Evolutionary conservation across 1,140 invertebrate species (phyloP).

Genomic region (Cecropterus lyciades): DNA sequence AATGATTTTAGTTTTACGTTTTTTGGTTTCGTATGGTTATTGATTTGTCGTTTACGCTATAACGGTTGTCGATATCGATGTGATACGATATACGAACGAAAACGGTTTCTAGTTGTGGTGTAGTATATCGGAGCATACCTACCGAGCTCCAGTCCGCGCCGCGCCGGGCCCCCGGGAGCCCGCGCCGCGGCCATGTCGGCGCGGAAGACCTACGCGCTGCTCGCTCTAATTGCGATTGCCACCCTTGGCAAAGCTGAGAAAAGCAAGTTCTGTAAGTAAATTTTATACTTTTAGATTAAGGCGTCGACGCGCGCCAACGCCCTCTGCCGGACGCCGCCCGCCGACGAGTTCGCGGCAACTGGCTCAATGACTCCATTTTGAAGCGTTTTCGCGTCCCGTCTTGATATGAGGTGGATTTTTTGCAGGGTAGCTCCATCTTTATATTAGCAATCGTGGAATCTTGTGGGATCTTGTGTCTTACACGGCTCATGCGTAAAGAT

Average conservation of each 20-base stretch:
- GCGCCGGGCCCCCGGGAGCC: conserved; percentile 67
- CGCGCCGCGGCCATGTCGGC: conserved; percentile 73
- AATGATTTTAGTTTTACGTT: no score
- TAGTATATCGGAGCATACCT: no score
- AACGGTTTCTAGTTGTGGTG: no score
- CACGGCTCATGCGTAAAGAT: not conserved
- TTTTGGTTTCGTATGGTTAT: no score
- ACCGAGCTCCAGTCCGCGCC: conserved; percentile 60
- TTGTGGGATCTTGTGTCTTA: not conserved
- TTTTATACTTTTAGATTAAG: conserved; percentile 2
- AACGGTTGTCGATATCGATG: no score
- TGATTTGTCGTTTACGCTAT: no score
- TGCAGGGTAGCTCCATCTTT: not conserved
- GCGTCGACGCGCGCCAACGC: conserved; percentile 24
- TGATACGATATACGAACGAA: no score
- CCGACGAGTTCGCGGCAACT: conserved; percentile 49
- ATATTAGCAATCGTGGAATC: not conserved
- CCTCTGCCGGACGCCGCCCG: conserved; percentile 45
- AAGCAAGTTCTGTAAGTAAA: conserved; percentile 80
- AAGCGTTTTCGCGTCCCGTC: conserved; percentile 27
- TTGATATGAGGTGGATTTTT: conserved; percentile 6
- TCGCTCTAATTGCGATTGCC: conserved; percentile 50
- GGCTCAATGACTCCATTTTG: conserved; percentile 57
- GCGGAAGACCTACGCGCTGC: conserved; percentile 58
- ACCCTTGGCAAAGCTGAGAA: conserved; percentile 69